phyloP scores from a whole-genome alignment of 2,113 vertebrate genomes.

The rat (Rattus norvegicus) region DNA sequence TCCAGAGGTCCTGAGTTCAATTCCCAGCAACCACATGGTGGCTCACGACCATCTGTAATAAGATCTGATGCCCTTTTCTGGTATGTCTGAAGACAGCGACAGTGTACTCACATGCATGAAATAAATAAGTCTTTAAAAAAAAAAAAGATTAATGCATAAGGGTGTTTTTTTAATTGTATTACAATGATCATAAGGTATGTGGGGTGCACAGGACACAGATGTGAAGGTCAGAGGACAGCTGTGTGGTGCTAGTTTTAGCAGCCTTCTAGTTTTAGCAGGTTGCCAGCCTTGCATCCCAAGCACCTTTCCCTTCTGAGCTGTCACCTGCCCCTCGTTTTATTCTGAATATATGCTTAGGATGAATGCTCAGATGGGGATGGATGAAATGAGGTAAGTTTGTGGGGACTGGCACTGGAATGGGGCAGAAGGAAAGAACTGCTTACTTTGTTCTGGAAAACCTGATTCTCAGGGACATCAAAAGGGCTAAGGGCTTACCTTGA shows the following conservation, averaged over 20 bases:
- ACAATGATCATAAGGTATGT: background rate
- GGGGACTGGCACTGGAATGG: background rate
- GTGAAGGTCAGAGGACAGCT: background rate
- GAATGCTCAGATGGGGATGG: background rate
- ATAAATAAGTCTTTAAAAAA: no score
- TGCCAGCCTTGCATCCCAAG: background rate
- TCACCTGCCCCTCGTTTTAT: background rate
- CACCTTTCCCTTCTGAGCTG: background rate
- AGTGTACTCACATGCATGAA: no score
- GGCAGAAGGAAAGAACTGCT: background rate
- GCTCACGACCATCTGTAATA: no score
- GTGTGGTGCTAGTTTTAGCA: background rate
- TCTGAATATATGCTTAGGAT: constrained; percentile 12
- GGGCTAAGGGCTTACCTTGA: background rate
- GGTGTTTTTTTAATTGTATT: background rate
- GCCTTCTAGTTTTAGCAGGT: background rate
- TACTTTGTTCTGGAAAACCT: constrained; percentile 16
- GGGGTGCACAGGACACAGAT: background rate
- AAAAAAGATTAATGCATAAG: background rate
- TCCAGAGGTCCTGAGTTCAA: no score
- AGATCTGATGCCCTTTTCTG: no score
- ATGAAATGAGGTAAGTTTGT: background rate
- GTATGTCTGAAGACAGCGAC: no score
- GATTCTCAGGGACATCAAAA: background rate
- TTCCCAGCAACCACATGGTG: no score